These are phyloP conservation scores for Semicossyphus pulcher DNA, from an alignment of 2,113 vertebrate genomes.

Conservation along the genomic window DNA sequence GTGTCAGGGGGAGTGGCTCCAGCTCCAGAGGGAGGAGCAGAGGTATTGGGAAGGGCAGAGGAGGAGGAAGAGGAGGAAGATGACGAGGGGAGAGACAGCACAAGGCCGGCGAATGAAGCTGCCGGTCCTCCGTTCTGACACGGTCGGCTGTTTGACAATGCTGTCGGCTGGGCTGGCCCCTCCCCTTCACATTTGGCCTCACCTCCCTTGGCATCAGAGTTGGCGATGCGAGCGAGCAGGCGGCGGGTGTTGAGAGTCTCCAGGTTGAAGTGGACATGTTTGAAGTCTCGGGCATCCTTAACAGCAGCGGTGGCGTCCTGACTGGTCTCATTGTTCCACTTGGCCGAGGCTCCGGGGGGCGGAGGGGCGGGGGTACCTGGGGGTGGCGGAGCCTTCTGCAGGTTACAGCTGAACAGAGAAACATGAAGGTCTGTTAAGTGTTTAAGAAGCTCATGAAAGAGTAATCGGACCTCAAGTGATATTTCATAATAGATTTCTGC, in stretches of 20 bases:
- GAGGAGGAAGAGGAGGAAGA: conserved; percentile 6
- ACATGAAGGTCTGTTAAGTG: not conserved
- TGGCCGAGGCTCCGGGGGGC: conserved; percentile 3
- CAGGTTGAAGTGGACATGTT: conserved; percentile 83
- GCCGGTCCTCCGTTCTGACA: conserved; percentile 56
- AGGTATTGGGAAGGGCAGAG: not conserved
- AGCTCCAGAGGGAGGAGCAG: not conserved
- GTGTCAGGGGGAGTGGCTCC: not conserved
- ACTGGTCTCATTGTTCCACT: conserved; percentile 67
- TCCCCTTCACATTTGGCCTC: not conserved
- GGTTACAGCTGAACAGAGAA: conserved; percentile 75
- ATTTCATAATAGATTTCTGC: too few relatives aligned
- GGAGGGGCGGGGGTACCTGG: not conserved
- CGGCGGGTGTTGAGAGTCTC: conserved; percentile 82
- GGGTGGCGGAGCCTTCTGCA: conserved; percentile 57
- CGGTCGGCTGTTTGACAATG: not conserved
- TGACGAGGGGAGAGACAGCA: conserved; percentile 17
- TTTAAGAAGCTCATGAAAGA: too few relatives aligned
- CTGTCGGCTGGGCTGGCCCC: not conserved
- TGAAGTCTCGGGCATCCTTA: conserved; percentile 75
- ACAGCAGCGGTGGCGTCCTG: not conserved
- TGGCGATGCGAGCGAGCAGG: conserved; percentile 71
- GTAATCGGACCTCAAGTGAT: too few relatives aligned
- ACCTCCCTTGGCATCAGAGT: conserved; percentile 35
- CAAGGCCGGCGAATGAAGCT: conserved; percentile 24